These are phyloP conservation scores for Limosa lapponica DNA, from an alignment of 2,797 vertebrate species.

Conservation along the genomic window DNA sequence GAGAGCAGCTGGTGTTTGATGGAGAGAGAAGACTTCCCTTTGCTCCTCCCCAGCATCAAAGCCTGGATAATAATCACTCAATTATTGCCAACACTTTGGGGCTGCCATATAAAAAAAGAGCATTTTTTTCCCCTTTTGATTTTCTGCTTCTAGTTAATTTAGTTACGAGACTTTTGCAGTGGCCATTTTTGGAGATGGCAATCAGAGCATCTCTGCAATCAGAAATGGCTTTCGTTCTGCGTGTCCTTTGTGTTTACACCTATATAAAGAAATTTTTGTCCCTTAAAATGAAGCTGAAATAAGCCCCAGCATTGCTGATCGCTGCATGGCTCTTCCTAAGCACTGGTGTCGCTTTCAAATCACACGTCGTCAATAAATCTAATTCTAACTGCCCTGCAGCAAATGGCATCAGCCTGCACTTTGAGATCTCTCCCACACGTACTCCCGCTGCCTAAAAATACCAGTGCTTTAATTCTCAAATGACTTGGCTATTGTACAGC, in stretches of 20 bases:
- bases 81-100: not conserved
- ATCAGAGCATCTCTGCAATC: not conserved
- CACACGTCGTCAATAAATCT: not conserved
- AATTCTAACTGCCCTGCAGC: slow-evolving; percentile 44
- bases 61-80: not conserved
- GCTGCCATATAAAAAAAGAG: not conserved
- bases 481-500: slow-evolving; percentile 30
- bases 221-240: not conserved
- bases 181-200: slow-evolving; percentile 27
- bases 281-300: not conserved
- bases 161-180: not conserved
- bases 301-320: not conserved
- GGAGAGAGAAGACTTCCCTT: not conserved
- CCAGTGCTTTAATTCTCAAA: not conserved
- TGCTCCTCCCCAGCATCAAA: not conserved
- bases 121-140: not conserved
- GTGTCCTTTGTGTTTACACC: fast-evolving
- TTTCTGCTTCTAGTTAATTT: not conserved
- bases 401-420: slow-evolving; percentile 37
- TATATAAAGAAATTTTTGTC: not conserved
- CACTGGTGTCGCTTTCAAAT: not conserved
- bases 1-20: not conserved
- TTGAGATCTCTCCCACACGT: slow-evolving; percentile 40
- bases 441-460: slow-evolving; percentile 53
- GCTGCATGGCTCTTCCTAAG: not conserved